Percentiles rank a stretch among this genome's conserved stretches.
Conservation (phyloP, 2,797 vertebrate species). For the Sandelia bainsii region DNA sequence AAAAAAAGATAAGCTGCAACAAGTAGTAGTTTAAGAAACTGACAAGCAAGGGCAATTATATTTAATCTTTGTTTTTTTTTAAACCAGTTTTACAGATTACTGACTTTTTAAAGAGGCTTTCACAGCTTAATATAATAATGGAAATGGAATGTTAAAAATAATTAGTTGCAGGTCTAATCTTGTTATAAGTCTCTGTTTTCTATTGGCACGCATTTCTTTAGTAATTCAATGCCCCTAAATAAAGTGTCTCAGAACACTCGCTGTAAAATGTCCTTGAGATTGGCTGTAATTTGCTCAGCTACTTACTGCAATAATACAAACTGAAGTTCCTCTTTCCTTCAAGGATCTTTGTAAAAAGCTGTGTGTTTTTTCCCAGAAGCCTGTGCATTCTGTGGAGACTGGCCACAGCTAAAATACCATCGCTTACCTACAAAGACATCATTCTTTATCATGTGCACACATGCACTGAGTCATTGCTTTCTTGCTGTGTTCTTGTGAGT, state of each 20-base stretch:
- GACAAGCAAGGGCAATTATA: no score
- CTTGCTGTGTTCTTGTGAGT: conserved; percentile 24
- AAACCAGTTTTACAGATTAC: no score
- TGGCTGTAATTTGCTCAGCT: not conserved
- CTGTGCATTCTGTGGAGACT: conserved; percentile 62
- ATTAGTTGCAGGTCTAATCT: no score
- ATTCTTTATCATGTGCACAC: conserved; percentile 40
- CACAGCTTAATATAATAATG: no score
- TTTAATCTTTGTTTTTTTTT: no score
- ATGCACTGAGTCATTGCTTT: conserved; percentile 26
- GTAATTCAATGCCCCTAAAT: not conserved
- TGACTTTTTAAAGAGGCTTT: no score
- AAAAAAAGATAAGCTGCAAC: no score
- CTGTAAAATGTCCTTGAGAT: not conserved
- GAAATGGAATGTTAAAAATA: no score
- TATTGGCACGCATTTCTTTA: not conserved
- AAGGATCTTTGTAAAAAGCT: conserved; percentile 13
- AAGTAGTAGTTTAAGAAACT: no score
- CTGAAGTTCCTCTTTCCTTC: not conserved
- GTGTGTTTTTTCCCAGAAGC: conserved; percentile 55
- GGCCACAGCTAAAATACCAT: conserved; percentile 55
- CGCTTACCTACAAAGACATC: conserved; percentile 69
- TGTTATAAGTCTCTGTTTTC: no score
- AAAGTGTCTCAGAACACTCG: not conserved
- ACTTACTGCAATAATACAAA: not conserved